Evolutionary conservation across 2,888 invertebrate species (phyloP).

Genomic region (Eupithecia dodoneata): DNA sequence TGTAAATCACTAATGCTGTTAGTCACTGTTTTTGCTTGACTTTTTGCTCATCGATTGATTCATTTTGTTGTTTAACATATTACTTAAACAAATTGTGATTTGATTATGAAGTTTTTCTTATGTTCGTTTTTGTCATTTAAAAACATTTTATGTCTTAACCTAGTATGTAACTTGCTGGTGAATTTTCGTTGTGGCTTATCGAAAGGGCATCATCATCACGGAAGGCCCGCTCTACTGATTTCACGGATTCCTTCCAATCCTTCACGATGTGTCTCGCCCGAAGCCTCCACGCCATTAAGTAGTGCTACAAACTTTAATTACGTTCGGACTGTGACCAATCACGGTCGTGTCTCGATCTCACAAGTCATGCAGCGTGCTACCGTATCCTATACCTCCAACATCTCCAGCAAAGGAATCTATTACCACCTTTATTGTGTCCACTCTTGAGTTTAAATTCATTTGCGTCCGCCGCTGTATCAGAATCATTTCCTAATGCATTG

Average conservation of each 20-base stretch:
- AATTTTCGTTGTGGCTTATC: slow-evolving; percentile 20
- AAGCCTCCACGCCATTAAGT: slow-evolving; percentile 78
- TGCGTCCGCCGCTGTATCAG: slow-evolving; percentile 51
- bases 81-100: slow-evolving; percentile 2
- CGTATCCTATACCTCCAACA: slow-evolving; percentile 69
- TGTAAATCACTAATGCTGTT: slow-evolving; percentile 37
- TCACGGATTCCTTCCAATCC: slow-evolving; percentile 77
- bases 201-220: slow-evolving; percentile 44
- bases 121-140: background rate
- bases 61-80: slow-evolving; percentile 32
- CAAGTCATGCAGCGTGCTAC: slow-evolving; percentile 84
- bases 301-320: slow-evolving; percentile 84
- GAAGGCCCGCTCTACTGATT: slow-evolving; percentile 48
- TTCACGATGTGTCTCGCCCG: slow-evolving; percentile 82
- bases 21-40: slow-evolving; percentile 36
- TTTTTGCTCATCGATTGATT: slow-evolving; percentile 37
- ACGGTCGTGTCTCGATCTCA: slow-evolving; percentile 82
- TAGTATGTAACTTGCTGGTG: background rate
- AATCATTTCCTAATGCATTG: slow-evolving; percentile 65
- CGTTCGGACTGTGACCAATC: slow-evolving; percentile 83
- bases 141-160: background rate
- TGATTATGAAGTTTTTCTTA: background rate
- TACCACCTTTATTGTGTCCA: slow-evolving; percentile 39
- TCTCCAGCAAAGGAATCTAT: slow-evolving; percentile 54
- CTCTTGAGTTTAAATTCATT: slow-evolving; percentile 62